These are phyloP conservation scores for Hippasteria phrygiana DNA, from an alignment of 53 echinoderm and acorn worm genomes.

Conservation along the genomic window DNA sequence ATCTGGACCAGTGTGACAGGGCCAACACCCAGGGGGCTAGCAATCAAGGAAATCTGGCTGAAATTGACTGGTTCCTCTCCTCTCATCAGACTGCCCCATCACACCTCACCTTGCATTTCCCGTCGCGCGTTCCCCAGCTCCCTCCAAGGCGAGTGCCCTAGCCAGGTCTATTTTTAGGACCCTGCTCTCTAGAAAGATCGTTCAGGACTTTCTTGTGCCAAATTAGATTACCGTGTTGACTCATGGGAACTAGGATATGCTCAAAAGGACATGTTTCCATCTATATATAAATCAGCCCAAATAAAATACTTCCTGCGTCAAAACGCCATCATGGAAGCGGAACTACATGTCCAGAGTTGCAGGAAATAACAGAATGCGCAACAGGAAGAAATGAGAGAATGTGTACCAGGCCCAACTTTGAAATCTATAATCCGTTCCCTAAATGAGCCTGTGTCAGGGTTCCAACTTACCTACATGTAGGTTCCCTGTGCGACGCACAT, in stretches of 20 bases:
- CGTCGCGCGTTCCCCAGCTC: not conserved
- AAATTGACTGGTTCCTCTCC: constrained; percentile 53
- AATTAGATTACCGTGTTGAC: constrained; percentile 51
- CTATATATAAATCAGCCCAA: constrained; percentile 41
- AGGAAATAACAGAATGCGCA: not conserved
- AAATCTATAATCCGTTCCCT: too few species aligned
- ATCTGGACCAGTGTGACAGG: not conserved
- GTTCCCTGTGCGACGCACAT: too few species aligned
- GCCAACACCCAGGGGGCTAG: not conserved
- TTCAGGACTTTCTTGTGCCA: constrained; percentile 4
- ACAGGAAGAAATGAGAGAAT: not conserved
- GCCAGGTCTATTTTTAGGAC: constrained; percentile 24
- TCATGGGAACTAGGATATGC: constrained; percentile 59
- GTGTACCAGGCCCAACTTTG: too few species aligned
- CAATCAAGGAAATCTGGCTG: constrained; percentile 50
- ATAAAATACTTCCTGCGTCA: constrained; percentile 55
- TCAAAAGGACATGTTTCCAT: constrained; percentile 30
- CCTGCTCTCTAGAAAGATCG: not conserved
- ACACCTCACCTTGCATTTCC: constrained; percentile 10
- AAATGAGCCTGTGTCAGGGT: too few species aligned
- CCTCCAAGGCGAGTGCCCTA: not conserved
- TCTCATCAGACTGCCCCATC: not conserved
- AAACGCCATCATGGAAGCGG: not conserved
- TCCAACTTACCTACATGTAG: too few species aligned
- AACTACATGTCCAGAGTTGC: not conserved